These are phyloP conservation scores for Leptinotarsa tumamoca DNA, from an alignment of 2,888 invertebrate genomes.

Conservation along the genomic window DNA sequence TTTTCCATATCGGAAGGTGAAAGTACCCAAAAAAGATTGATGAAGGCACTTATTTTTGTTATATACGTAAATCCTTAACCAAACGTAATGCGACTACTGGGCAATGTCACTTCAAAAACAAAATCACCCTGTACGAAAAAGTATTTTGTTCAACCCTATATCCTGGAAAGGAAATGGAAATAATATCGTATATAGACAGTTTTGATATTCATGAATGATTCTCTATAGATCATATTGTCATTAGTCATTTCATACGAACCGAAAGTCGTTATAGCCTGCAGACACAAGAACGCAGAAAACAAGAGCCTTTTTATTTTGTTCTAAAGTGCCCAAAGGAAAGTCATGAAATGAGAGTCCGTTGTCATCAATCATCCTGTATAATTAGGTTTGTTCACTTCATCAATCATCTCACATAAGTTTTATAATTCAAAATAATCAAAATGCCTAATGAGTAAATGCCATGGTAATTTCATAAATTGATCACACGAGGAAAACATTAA, in stretches of 20 bases:
- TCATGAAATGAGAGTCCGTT: conserved; percentile 43
- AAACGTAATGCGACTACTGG: too few relatives aligned
- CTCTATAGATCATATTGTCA: conserved; percentile 24
- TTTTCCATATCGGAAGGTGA: too few relatives aligned
- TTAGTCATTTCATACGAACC: conserved; percentile 28
- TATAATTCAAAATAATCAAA: conserved; percentile 28
- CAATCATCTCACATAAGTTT: conserved; percentile 44
- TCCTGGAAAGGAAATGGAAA: too few relatives aligned
- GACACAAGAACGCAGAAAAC: conserved; percentile 33
- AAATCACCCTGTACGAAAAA: too few relatives aligned
- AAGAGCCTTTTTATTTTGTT: conserved; percentile 35
- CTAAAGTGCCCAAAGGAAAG: conserved; percentile 37
- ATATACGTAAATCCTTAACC: too few relatives aligned
- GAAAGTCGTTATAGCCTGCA: conserved; percentile 36
- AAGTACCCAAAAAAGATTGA: too few relatives aligned
- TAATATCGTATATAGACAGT: not conserved
- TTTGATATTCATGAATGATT: not conserved
- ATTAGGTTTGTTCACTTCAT: conserved; percentile 43
- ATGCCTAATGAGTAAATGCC: not conserved
- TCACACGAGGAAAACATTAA: not conserved
- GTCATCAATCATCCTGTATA: conserved; percentile 47
- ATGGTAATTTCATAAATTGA: not conserved
- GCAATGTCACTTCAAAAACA: too few relatives aligned
- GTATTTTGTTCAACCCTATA: too few relatives aligned
- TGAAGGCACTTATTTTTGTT: too few relatives aligned